Evolutionary conservation across 2,113 vertebrate species (phyloP).

Genomic region (Cercocebus atys): DNA sequence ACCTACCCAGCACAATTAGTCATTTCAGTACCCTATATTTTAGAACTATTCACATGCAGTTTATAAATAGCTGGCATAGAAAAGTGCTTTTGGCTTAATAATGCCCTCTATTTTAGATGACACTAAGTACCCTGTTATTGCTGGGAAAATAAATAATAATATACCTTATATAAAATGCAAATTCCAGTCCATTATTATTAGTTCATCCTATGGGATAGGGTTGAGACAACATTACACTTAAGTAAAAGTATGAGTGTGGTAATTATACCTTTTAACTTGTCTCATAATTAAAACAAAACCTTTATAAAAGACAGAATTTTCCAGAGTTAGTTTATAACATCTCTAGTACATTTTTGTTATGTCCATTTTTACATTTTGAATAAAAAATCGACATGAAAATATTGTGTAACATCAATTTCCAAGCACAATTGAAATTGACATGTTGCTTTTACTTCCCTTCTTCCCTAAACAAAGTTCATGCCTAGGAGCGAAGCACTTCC

Average conservation of each 20-base stretch:
- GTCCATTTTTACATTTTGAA: slow-evolving; percentile 51
- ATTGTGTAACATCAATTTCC: not conserved
- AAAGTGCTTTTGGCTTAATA: slow-evolving; percentile 71
- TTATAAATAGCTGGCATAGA: slow-evolving; percentile 74
- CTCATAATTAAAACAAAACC: slow-evolving; percentile 64
- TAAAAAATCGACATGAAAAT: not conserved
- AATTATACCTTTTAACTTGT: slow-evolving; percentile 72
- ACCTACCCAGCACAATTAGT: slow-evolving; percentile 68
- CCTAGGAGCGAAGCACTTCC: slow-evolving; percentile 50
- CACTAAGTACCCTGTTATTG: slow-evolving; percentile 64
- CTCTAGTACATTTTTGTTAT: slow-evolving; percentile 12
- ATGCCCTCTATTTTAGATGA: slow-evolving; percentile 70
- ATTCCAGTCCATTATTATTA: slow-evolving; percentile 64
- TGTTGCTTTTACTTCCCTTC: not conserved
- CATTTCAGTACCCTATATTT: slow-evolving; percentile 68
- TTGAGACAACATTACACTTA: slow-evolving; percentile 46
- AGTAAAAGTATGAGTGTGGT: slow-evolving; percentile 27
- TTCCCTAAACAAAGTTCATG: slow-evolving; percentile 44
- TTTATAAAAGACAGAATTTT: slow-evolving; percentile 49
- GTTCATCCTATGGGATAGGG: slow-evolving; percentile 54
- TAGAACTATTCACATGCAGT: slow-evolving; percentile 70
- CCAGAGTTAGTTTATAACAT: not conserved
- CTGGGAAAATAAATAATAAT: slow-evolving; percentile 75
- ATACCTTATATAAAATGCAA: slow-evolving; percentile 68
- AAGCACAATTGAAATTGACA: slow-evolving; percentile 40